Conservation (phyloP, 2,797 vertebrate species). For the Pangasius djambal region DNA sequence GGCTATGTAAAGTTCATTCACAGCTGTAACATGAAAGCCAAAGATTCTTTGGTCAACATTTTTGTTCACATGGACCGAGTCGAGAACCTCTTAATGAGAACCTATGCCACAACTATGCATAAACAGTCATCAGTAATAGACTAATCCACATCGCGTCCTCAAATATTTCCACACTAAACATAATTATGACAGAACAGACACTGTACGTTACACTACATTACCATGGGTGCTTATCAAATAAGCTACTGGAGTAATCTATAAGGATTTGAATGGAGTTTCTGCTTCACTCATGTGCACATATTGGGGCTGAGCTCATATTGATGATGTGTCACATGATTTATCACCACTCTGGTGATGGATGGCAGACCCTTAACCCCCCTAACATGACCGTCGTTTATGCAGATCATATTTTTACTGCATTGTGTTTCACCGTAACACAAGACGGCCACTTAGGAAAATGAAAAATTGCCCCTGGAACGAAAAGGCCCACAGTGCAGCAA, state of each 20-base stretch:
- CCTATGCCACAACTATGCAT: not conserved
- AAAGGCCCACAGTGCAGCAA: not conserved
- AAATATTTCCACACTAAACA: not conserved
- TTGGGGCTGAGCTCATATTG: not conserved
- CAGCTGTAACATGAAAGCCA: not conserved
- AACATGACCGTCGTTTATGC: conserved; percentile 57
- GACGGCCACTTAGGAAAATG: conserved; percentile 51
- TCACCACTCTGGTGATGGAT: conserved; percentile 63
- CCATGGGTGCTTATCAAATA: not conserved
- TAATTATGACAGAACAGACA: not conserved
- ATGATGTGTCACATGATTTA: conserved; percentile 63
- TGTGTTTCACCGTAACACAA: conserved; percentile 51
- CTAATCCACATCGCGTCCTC: not conserved
- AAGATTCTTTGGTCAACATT: not conserved
- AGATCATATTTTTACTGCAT: conserved; percentile 46
- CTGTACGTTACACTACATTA: not conserved
- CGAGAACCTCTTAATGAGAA: not conserved
- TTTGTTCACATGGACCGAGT: not conserved
- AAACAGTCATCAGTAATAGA: not conserved
- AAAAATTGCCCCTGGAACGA: conserved; percentile 53
- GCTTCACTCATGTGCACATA: not conserved
- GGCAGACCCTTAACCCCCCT: conserved; percentile 46
- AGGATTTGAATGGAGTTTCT: not conserved
- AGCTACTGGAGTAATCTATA: not conserved
- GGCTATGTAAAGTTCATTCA: not conserved